Base-by-base conservation (phyloP, 2,888 invertebrate species). In the Vesta saturnalis region DNA sequence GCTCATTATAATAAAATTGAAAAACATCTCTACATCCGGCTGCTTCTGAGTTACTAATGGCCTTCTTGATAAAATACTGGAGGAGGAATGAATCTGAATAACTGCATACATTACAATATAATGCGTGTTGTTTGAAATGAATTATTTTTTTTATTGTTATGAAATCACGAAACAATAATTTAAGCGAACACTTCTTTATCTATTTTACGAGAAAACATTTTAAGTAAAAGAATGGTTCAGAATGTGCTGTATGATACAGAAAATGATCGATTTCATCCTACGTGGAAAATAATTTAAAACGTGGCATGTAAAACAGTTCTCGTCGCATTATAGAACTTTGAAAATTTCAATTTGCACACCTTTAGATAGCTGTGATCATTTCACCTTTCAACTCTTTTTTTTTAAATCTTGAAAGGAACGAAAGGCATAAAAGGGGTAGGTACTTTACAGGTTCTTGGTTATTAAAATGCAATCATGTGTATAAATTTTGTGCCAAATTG, bases 1-100 rank as follows among this genome's bases (percentile, higher is more conserved):
- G 67, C 78, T 79, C 79, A 78, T 80, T 80, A 80, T 79, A 80
- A 78, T 80, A 80, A 79, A 79, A 80, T 79, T 78, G 78, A 76
- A 80, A 80, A 80, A 79, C 78, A 76, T 76, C 77, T 72, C 73
- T 69, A 72, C 76, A 72, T 75, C 74, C 73, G 73, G 71, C 61
- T 64, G 69, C 61, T 54, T 68, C 68, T 64, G 68, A 64, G 68
- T 68, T 68, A 68, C 64, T 68, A 68, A 68, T 68, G 60, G 68
- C 64, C 68, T 68, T 64, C 60, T 68, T 68, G 68, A 64, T 63
- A 68, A 68, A 68, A 68, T 59, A 47, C 30, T 30, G 30, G 54
- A 62, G 67, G 67, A 62, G 67, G 67, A 67, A 59, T 63, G 67
- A 63, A 67, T 67, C 59, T 67, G 67, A 67, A 67, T 67, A 63